Conservation (phyloP, 2,797 vertebrate genomes). For the Sebastolobus altivelis region DNA sequence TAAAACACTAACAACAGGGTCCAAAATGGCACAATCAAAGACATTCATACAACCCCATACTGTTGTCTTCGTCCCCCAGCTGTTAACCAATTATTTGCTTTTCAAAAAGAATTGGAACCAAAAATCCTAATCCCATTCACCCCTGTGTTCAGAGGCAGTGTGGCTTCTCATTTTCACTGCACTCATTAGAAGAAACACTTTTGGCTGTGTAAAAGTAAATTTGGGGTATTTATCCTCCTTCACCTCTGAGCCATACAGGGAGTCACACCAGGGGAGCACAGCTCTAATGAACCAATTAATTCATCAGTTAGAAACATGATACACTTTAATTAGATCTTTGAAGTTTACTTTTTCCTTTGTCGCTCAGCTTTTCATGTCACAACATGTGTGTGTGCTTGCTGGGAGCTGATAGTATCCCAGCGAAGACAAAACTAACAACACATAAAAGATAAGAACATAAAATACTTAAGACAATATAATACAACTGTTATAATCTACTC, state of each 20-base stretch:
- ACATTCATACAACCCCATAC: not conserved
- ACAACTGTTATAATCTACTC: not conserved
- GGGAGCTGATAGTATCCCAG: not conserved
- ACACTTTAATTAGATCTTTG: constrained; percentile 40
- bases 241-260: constrained; percentile 22
- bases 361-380: not conserved
- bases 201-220: constrained; percentile 22
- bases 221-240: constrained; percentile 29
- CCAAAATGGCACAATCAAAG: not conserved
- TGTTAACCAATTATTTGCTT: constrained; percentile 41
- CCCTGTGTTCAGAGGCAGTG: not conserved
- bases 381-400: not conserved
- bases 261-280: constrained; percentile 28
- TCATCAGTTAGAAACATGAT: constrained; percentile 27
- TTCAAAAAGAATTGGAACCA: constrained; percentile 19
- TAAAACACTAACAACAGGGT: not conserved
- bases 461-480: not conserved
- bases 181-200: constrained; percentile 38
- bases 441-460: not conserved
- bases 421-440: constrained; percentile 1
- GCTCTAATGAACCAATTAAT: constrained; percentile 45
- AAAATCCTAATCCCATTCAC: constrained; percentile 13
- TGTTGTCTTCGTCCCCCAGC: not conserved
- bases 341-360: constrained; percentile 22
- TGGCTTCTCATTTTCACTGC: not conserved